These are phyloP conservation scores for Eurytoma californica DNA, from an alignment of 2,888 invertebrate species.

Conservation along the genomic window DNA sequence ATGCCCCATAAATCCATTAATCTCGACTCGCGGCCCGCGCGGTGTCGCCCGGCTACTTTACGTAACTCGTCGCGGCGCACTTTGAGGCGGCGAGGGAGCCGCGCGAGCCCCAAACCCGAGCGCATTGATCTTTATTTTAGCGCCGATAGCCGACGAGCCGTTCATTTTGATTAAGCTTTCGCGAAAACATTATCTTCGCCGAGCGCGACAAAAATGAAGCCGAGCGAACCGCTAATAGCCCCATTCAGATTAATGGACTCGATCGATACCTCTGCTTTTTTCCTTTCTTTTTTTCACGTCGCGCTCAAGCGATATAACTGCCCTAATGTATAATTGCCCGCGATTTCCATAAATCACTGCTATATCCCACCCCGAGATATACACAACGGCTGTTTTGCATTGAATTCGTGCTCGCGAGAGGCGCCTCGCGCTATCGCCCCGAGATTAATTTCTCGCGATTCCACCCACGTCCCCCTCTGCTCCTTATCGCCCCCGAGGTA, in stretches of 20 bases:
- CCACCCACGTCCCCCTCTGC: conserved; percentile 11
- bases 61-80: too few relatives aligned
- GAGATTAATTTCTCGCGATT: conserved; percentile 52
- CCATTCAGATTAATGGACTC: conserved; percentile 52
- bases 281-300: background rate
- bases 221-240: conserved; percentile 38
- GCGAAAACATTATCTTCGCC: too few relatives aligned
- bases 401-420: conserved; percentile 46
- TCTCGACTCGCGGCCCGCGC: too few relatives aligned
- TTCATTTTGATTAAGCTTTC: too few relatives aligned
- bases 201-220: too few relatives aligned
- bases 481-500: conserved; percentile 11
- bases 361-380: background rate
- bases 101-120: too few relatives aligned
- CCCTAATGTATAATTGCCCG: conserved; percentile 52
- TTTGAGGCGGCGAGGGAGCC: too few relatives aligned
- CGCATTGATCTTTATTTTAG: too few relatives aligned
- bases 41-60: too few relatives aligned
- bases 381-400: conserved; percentile 40
- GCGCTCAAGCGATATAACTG: conserved; percentile 20
- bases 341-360: conserved; percentile 54
- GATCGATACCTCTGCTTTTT: conserved; percentile 42
- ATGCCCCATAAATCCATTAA: too few relatives aligned
- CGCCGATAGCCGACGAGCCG: too few relatives aligned
- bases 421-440: conserved; percentile 37